Base-by-base conservation (phyloP, 2,888 invertebrate genomes). In the Abscondita cerata region DNA sequence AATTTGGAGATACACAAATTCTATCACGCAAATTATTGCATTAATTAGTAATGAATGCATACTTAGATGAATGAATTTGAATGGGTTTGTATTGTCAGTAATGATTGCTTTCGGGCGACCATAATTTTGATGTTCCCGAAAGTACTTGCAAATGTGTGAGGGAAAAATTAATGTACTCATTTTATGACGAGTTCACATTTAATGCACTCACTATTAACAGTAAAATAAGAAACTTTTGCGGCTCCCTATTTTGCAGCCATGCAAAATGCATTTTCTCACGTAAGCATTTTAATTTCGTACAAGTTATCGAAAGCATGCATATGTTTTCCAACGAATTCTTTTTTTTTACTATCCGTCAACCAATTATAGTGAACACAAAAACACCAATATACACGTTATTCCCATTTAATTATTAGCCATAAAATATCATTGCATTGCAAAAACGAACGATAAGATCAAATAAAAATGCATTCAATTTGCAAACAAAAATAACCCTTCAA, bases 1-100 rank as follows among this genome's bases (percentile, higher is more conserved):
- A 71, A 68, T 69, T 69, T 65, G 68, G 68, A 67, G 66, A 70
- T 67, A 71, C 56, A 66, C 55, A 34, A 41, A 63, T 59, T 64
- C 65, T n/a, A 65, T 67, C 70, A 70, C 65, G 70, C 71, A 56
- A 70, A 60, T 25, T 25, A 25, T 25, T 25, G 25, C 4, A 25
- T 25, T 25, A 25, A 25, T 25, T 25, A 25, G 25, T 25, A 25
- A 25, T 25, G 6, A 2, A 25, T 25, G 6, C 2, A 25, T 6
- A 6, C 4, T 25, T 25, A 25, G 2, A 25, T 6, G 6, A 25
- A 4, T 25, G n/a, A n/a, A n/a, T 25, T 25, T 25, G 25, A 25
- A 25, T 25, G 6, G 4, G 25, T 25, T 25, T 25, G 6, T 2
- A 4, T 25, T 6, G 25, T 6, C 25, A 25, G 6, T 6, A 25